Evolutionary conservation across 2,888 invertebrate species (phyloP), one percentile per base, ranked within the genome.

Genomic region (Furcula furcula): DNA sequence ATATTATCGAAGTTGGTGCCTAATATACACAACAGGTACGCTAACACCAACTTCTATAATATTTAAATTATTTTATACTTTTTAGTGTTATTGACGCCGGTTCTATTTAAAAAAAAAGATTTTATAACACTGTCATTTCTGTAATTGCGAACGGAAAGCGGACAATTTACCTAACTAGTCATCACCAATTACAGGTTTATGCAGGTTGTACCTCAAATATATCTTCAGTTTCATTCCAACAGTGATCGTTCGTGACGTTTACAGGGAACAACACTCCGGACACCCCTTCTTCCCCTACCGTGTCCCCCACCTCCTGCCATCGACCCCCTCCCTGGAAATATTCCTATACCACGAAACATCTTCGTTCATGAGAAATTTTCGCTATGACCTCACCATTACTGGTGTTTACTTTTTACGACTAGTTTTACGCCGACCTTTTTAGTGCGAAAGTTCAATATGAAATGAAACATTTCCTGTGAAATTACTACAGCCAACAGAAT

Each of bases 211-310:
- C 56, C 63, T 65, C 64, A 61, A 67, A 73, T 72, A 65, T 62
- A 66, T 65, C 69, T 57, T 59, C 62, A 56, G 57, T 66, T 60
- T 60, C 65, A 67, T 67, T 65, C 56, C 57, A 59, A 51, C 62
- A 60, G 66, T 73, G 76, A 81, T 81, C 72, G 65, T 65, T 66
- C 68, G 63, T 76, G 83, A 83, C 83, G 76, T 80, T 78, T 77
- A 83, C 83, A 83, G 68, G 58, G 78, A 80, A 83, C 76, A 74
- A 78, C 82, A 82, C 80, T 83, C 68, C 55, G 50, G 31, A 27
- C 37, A 33, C 10, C 34, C 39, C 45, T 34, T 36, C 25, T 39
- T 36, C 35, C 32, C 37, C 39, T 41, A 42, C 31, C 35, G 31
- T 14, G 25, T 14, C 32, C 39, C 41, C 42, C 33, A 23, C 21